phyloP scores from a whole-genome alignment of 2,113 vertebrate species.

The Bos taurus region DNA sequence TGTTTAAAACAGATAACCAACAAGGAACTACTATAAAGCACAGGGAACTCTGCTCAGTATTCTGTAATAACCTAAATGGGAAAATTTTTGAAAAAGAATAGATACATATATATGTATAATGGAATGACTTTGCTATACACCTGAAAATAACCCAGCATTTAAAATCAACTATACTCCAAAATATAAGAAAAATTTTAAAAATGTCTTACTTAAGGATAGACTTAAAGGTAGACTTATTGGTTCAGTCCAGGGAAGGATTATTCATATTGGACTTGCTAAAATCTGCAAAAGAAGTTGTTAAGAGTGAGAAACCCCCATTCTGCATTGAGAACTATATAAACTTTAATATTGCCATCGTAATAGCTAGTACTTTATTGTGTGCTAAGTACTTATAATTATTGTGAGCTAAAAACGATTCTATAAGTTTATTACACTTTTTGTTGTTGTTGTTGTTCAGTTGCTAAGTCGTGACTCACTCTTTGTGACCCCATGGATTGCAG shows the following conservation, averaged over 20 bases:
- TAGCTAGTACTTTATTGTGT: neutral
- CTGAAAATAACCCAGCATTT: neutral
- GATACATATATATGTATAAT: neutral
- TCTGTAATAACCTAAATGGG: neutral
- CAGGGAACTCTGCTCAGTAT: neutral
- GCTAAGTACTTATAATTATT: neutral
- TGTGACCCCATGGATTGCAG: neutral
- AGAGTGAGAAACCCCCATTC: neutral
- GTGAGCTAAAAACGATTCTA: neutral
- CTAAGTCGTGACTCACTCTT: neutral
- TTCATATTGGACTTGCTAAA: neutral
- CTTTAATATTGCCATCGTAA: neutral
- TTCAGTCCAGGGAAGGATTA: neutral
- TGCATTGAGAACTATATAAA: neutral
- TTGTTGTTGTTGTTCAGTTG: neutral
- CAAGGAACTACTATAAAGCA: neutral
- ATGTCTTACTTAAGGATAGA: neutral
- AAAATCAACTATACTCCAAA: neutral
- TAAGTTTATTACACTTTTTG: neutral
- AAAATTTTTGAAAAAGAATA: neutral
- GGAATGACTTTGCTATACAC: neutral
- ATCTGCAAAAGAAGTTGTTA: neutral
- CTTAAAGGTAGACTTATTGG: neutral
- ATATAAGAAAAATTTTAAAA: neutral
- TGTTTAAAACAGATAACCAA: neutral